phyloP scores from a whole-genome alignment of 2,113 vertebrate genomes.

The Atractosteus spatula region DNA sequence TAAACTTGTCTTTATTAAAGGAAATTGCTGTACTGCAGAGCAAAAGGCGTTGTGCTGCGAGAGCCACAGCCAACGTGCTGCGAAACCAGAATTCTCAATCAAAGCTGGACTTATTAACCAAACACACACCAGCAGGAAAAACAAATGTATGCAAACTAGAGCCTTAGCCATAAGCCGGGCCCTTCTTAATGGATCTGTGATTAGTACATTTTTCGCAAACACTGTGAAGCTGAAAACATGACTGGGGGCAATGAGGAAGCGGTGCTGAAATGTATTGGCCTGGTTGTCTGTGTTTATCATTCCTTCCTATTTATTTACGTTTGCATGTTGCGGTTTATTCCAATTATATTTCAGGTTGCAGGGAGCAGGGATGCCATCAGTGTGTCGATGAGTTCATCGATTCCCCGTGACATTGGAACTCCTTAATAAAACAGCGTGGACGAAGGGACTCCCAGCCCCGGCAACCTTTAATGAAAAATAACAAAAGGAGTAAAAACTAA shows the following conservation, averaged over 20 bases:
- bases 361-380: not conserved
- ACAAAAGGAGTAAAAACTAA: slow-evolving; percentile 24
- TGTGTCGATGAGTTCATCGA: not conserved
- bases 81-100: too few relatives aligned
- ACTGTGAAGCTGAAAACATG: slow-evolving; percentile 1
- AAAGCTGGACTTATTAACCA: too few relatives aligned
- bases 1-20: too few relatives aligned
- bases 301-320: not conserved
- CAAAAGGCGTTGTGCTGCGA: too few relatives aligned
- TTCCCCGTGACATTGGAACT: slow-evolving; percentile 6
- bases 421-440: slow-evolving; percentile 3
- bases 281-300: slow-evolving; percentile 2
- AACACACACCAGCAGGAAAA: too few relatives aligned
- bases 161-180: slow-evolving; percentile 6
- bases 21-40: too few relatives aligned
- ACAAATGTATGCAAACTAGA: slow-evolving; percentile 5
- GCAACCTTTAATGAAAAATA: slow-evolving; percentile 23
- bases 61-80: too few relatives aligned
- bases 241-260: not conserved
- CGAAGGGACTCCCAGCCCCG: slow-evolving; percentile 3
- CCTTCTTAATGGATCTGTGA: not conserved
- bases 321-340: slow-evolving; percentile 1
- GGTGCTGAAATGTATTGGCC: not conserved
- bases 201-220: slow-evolving; percentile 40
- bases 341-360: not conserved